phyloP scores from a whole-genome alignment of 2,797 vertebrate species.

The Thunnus albacares region DNA sequence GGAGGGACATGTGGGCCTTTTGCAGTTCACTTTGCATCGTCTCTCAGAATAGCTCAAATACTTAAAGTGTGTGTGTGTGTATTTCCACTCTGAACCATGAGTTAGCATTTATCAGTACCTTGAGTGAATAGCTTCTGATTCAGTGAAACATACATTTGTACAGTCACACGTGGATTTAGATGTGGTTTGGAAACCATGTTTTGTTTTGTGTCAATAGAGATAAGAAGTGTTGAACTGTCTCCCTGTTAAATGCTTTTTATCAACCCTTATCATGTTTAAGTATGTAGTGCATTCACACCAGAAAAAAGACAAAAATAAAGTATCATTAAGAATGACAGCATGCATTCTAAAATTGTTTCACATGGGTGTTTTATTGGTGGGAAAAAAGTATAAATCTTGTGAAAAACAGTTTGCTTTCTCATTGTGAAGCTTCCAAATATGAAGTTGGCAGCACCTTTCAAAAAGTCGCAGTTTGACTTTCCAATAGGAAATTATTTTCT shows the following conservation, averaged over 20 bases:
- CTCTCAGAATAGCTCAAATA: conserved; percentile 14
- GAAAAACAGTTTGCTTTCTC: neutral
- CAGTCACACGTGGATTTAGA: neutral
- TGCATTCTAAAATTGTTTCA: neutral
- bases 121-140: neutral
- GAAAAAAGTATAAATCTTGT: neutral
- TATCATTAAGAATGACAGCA: neutral
- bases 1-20: neutral
- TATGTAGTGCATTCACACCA: neutral
- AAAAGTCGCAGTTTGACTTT: neutral
- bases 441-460: neutral
- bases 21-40: conserved; percentile 29
- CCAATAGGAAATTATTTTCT: neutral
- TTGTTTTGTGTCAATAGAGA: neutral
- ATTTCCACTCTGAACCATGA: neutral
- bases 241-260: no score
- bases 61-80: neutral
- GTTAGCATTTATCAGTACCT: neutral
- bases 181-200: neutral
- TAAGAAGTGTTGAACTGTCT: neutral
- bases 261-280: neutral
- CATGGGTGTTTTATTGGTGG: neutral
- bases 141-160: neutral
- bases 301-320: neutral
- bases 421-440: conserved; percentile 4